A percentile compares a stretch with the other conserved stretches of the same genome.
These are phyloP conservation scores for Amiota mariae DNA, from an alignment of 2,888 invertebrate species.

Conservation along the genomic window DNA sequence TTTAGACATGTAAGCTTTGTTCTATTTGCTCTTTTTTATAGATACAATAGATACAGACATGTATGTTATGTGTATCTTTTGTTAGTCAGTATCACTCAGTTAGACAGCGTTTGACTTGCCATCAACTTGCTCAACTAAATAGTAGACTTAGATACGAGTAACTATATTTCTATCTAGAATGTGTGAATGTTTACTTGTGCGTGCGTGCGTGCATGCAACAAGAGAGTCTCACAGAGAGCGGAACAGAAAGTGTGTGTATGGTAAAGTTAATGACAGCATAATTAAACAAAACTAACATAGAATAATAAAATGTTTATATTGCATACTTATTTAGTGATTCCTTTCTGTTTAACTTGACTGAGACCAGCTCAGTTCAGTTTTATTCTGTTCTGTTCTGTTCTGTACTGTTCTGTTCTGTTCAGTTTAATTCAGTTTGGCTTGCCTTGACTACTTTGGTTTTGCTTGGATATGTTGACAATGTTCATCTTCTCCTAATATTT, in stretches of 20 bases:
- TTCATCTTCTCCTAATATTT: neutral
- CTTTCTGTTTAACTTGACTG: slow-evolving; percentile 4
- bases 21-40: neutral
- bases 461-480: too few species aligned
- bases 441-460: neutral
- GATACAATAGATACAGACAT: neutral
- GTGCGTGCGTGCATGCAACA: slow-evolving; percentile 7
- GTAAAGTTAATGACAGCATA: slow-evolving; percentile 63
- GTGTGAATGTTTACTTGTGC: slow-evolving; percentile 26
- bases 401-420: too few species aligned
- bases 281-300: slow-evolving; percentile 63
- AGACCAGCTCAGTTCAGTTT: too few species aligned
- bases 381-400: too few species aligned
- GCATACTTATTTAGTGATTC: slow-evolving; percentile 37
- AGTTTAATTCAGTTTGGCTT: neutral
- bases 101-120: slow-evolving; percentile 40
- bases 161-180: too few species aligned
- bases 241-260: slow-evolving; percentile 35
- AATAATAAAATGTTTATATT: slow-evolving; percentile 59
- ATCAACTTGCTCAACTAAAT: neutral
- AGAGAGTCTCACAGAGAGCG: too few species aligned
- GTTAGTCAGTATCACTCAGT: slow-evolving; percentile 1
- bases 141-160: too few species aligned
- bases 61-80: neutral
- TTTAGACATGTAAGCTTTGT: slow-evolving; percentile 61